phyloP scores from a whole-genome alignment of 2,797 vertebrate genomes.

The Microctenopoma stevenorrisi region DNA sequence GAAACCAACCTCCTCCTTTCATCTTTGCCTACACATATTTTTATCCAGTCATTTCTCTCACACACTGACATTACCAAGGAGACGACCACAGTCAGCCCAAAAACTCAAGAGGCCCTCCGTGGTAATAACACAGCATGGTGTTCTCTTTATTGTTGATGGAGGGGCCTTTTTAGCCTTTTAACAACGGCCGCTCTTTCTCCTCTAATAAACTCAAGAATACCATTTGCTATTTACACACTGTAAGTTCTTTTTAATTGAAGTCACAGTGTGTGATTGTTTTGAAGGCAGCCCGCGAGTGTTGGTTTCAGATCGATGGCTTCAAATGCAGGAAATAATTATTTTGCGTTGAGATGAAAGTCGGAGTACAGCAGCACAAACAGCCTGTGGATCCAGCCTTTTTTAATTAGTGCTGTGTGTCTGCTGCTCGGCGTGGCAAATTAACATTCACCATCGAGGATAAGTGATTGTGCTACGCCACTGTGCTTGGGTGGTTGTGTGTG shows the following conservation, averaged over 20 bases:
- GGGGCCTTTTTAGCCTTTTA: constrained; percentile 45
- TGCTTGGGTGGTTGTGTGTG: constrained; percentile 19
- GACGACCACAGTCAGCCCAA: constrained; percentile 43
- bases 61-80: constrained; percentile 53
- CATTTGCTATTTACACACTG: constrained; percentile 49
- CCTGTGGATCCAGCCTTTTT: constrained; percentile 63
- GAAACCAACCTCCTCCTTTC: constrained; percentile 19
- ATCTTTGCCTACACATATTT: constrained; percentile 20
- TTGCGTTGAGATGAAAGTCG: constrained; percentile 66
- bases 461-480: constrained; percentile 24
- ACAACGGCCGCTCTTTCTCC: constrained; percentile 39
- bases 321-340: constrained; percentile 72
- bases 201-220: constrained; percentile 56
- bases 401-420: constrained; percentile 67
- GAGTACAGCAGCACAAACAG: constrained; percentile 61
- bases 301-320: constrained; percentile 71
- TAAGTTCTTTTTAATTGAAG: constrained; percentile 51
- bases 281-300: constrained; percentile 19
- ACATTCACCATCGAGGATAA: constrained; percentile 51
- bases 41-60: constrained; percentile 20
- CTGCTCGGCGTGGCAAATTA: constrained; percentile 59
- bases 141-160: constrained; percentile 44
- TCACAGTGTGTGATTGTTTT: constrained; percentile 41
- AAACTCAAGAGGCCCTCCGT: constrained; percentile 57
- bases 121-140: constrained; percentile 49